These are phyloP conservation scores for Enteromius mattozi DNA, from an alignment of 2,797 vertebrate species.

Conservation along the genomic window DNA sequence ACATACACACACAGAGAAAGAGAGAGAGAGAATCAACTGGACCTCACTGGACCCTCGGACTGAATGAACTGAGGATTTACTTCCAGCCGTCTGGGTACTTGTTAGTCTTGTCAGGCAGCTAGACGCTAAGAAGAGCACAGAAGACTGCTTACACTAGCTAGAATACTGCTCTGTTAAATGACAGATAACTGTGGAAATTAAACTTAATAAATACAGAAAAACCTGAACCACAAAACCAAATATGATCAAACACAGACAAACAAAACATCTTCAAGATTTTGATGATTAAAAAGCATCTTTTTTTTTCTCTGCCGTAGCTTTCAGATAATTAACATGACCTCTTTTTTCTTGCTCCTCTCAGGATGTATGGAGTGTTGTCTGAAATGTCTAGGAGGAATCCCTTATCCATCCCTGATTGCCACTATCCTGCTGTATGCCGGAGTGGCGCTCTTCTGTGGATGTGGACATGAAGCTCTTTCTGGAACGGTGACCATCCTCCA, in stretches of 20 bases:
- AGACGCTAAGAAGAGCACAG: neutral
- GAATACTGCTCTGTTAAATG: neutral
- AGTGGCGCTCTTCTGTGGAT: constrained; percentile 96
- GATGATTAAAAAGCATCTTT: neutral
- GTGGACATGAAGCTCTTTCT: constrained; percentile 95
- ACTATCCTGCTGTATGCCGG: constrained; percentile 97
- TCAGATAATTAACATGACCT: neutral
- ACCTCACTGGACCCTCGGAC: constrained; percentile 10
- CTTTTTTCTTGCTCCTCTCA: constrained; percentile 60
- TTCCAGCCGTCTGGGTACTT: constrained; percentile 70
- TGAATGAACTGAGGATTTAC: constrained; percentile 21
- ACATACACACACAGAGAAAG: constrained; percentile 2
- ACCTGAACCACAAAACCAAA: neutral
- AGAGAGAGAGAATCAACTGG: constrained; percentile 14
- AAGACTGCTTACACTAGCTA: neutral
- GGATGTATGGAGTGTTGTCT: constrained; percentile 98
- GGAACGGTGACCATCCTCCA: constrained; percentile 97
- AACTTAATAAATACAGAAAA: neutral
- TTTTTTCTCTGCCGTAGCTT: neutral
- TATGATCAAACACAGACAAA: neutral
- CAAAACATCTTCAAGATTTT: neutral
- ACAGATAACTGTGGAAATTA: neutral
- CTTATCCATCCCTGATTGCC: constrained; percentile 94
- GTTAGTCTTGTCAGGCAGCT: constrained; percentile 76
- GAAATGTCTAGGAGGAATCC: constrained; percentile 97